These are phyloP conservation scores for Sciurus vulgaris DNA, from an alignment of 2,797 vertebrate species.

Conservation along the genomic window DNA sequence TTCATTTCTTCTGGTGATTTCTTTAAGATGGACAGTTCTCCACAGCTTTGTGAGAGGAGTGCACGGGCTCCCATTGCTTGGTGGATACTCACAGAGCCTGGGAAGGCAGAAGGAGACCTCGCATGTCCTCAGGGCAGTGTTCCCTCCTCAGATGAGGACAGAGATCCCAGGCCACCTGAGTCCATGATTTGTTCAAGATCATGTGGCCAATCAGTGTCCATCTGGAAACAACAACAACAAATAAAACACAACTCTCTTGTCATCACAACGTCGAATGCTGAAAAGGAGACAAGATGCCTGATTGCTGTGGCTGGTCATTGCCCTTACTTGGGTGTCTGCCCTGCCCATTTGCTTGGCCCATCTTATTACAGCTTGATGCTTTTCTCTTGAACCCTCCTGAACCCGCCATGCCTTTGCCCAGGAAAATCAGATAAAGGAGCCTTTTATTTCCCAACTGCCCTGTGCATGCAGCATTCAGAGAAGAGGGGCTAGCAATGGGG, in stretches of 20 bases:
- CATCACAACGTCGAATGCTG: neutral
- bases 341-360: neutral
- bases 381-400: slow-evolving; percentile 78
- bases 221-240: neutral
- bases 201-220: neutral
- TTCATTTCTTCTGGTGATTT: slow-evolving; percentile 41
- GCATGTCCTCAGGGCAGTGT: slow-evolving; percentile 30
- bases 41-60: neutral
- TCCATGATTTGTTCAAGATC: slow-evolving; percentile 27
- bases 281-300: neutral
- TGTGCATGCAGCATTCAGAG: slow-evolving; percentile 62
- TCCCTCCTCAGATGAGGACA: slow-evolving; percentile 26
- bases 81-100: neutral
- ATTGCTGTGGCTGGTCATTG: neutral
- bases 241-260: neutral
- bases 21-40: neutral
- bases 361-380: slow-evolving; percentile 78
- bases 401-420: slow-evolving; percentile 75
- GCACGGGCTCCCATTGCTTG: neutral
- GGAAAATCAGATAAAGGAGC: slow-evolving; percentile 71
- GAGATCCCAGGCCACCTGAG: slow-evolving; percentile 3
- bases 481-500: slow-evolving; percentile 61
- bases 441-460: slow-evolving; percentile 78
- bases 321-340: neutral
- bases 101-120: slow-evolving; percentile 53